phyloP scores from a whole-genome alignment of 1,140 invertebrate genomes.

The Sesamia nonagrioides region DNA sequence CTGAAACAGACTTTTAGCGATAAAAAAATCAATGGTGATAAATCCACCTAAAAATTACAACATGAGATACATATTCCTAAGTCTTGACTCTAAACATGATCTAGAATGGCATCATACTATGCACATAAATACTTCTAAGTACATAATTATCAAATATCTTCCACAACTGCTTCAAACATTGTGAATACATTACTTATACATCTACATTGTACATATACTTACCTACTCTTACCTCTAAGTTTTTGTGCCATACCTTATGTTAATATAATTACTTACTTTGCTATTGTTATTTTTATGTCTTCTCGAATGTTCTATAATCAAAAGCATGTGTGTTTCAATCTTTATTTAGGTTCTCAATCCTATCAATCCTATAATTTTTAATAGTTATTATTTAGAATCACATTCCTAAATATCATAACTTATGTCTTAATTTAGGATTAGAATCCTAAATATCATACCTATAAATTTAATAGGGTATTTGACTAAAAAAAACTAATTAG shows the following conservation, averaged over 20 bases:
- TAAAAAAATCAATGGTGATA: not conserved
- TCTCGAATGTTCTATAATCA: slow-evolving; percentile 9
- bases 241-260: slow-evolving; percentile 33
- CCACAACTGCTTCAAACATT: slow-evolving; percentile 15
- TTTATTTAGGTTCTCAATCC: not conserved
- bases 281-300: slow-evolving; percentile 4
- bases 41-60: not conserved
- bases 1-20: too few relatives aligned
- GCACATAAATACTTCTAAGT: slow-evolving; percentile 48
- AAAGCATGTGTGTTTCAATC: slow-evolving; percentile 24
- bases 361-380: not conserved
- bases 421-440: too few relatives aligned
- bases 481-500: too few relatives aligned
- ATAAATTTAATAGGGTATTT: not conserved
- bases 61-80: not conserved
- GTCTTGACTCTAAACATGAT: not conserved
- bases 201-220: slow-evolving; percentile 38
- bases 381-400: too few relatives aligned
- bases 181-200: slow-evolving; percentile 41
- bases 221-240: slow-evolving; percentile 21
- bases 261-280: slow-evolving; percentile 8
- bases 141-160: slow-evolving; percentile 15
- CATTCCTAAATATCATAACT: too few relatives aligned
- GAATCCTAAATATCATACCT: not conserved
- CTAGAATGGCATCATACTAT: slow-evolving; percentile 34